phyloP scores from a whole-genome alignment of 1,140 invertebrate genomes.

The Sweltsa coloradensis region DNA sequence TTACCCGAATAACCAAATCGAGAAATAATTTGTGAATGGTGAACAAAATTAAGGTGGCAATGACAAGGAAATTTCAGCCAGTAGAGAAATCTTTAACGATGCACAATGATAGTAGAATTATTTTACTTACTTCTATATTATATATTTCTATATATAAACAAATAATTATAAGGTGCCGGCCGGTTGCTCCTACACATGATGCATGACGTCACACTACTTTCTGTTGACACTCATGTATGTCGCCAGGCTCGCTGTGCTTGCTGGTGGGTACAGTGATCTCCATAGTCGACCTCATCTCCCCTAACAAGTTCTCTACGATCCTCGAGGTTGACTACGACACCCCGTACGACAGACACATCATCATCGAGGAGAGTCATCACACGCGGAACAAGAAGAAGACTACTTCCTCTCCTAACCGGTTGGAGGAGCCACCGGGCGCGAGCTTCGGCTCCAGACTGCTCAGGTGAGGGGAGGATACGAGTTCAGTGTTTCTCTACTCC shows the following conservation, averaged over 20 bases:
- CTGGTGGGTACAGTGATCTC: constrained; percentile 64
- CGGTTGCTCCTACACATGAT: no score
- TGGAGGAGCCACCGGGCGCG: constrained; percentile 43
- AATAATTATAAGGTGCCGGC: no score
- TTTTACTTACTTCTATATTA: no score
- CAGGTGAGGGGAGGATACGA: constrained; percentile 26
- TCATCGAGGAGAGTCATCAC: constrained; percentile 77
- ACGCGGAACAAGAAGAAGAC: constrained; percentile 48
- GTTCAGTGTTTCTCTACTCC: not conserved
- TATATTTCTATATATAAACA: no score
- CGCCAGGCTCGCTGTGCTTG: constrained; percentile 61
- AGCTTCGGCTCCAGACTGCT: constrained; percentile 45
- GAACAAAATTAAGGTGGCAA: no score
- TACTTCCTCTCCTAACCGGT: constrained; percentile 31
- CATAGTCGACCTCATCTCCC: constrained; percentile 71
- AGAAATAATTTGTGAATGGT: no score
- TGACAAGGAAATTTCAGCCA: no score
- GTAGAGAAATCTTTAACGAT: no score
- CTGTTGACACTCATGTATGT: constrained; percentile 16
- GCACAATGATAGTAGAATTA: no score
- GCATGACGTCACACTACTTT: no score
- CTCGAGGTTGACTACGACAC: constrained; percentile 90
- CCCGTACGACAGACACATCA: constrained; percentile 82
- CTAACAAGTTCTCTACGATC: constrained; percentile 83
- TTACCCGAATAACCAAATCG: no score